Base-by-base conservation (phyloP, 2,888 invertebrate genomes). In the Antheraea assamensis region DNA sequence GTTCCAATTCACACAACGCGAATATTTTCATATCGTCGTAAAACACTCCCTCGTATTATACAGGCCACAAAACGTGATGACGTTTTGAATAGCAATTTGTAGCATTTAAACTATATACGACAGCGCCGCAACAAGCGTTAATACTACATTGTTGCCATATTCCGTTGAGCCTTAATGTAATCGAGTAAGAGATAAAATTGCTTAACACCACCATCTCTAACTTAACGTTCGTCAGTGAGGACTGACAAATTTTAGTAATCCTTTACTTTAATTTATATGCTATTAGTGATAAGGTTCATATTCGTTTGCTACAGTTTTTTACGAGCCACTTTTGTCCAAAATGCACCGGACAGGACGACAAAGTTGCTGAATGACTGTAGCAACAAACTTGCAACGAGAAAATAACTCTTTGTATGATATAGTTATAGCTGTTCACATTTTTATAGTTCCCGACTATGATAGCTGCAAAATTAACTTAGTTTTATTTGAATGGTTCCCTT, bases 81-180 rank as follows among this genome's bases (percentile, higher is more conserved):
- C 85, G 80, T 81, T 87, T 85, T 86, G 86, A 90, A 88, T 85
- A 83, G 84, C 86, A 87, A 88, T 89, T 87, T 88, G 87, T 88
- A 88, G 79, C 83, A 82, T 85, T 89, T 87, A 86, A 86, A 85
- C 83, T 81, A 78, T 81, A 78, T 82, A 79, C 80, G 82, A 83
- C 78, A 78, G 81, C 76, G 76, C 79, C 75, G 76, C n/a, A 68
- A 31, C 35, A 78, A 78, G 76, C 74, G 77, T 75, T 78, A 79
- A 77, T 76, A 78, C 81, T 81, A 84, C 83, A 80, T 73, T 80
- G 81, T 83, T 74, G 75, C 75, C 73, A 73, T 70, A 74, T 73
- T 77, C 72, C 66, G 49, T 76, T 79, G 72, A 70, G 79, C 82
- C 78, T 77, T 84, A 84, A 76, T 73, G 19, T 77, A 47, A 31